Conservation (phyloP, 2,797 vertebrate genomes). For the Chloroceryle amazona region DNA sequence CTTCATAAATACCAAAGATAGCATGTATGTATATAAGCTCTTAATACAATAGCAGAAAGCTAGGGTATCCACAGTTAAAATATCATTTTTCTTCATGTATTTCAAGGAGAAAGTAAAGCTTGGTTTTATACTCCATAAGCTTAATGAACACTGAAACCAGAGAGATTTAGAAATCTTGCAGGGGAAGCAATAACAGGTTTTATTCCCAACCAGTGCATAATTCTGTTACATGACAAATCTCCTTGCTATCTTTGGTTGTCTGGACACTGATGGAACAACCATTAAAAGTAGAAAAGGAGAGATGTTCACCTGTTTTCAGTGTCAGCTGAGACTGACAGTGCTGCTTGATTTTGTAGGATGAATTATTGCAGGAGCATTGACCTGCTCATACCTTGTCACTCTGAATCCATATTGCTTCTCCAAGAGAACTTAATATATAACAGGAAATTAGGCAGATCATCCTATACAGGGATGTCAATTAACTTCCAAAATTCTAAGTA, state of each 20-base stretch:
- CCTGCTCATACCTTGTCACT: not conserved
- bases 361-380: not conserved
- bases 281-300: not conserved
- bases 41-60: not conserved
- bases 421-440: not conserved
- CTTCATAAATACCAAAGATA: not conserved
- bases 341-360: not conserved
- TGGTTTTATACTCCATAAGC: not conserved
- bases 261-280: not conserved
- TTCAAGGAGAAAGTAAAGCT: not conserved
- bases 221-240: not conserved
- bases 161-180: not conserved
- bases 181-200: not conserved
- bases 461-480: not conserved
- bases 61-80: not conserved
- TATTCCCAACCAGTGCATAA: not conserved
- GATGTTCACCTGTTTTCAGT: not conserved
- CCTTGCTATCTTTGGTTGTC: not conserved
- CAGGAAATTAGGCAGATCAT: not conserved
- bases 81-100: not conserved
- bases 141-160: not conserved
- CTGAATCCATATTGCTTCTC: not conserved
- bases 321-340: not conserved
- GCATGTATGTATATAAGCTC: rapidly evolving
- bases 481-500: not conserved